Evolutionary conservation across 2,888 invertebrate genomes (phyloP).

Genomic region (Hipparchia sbordonii): DNA sequence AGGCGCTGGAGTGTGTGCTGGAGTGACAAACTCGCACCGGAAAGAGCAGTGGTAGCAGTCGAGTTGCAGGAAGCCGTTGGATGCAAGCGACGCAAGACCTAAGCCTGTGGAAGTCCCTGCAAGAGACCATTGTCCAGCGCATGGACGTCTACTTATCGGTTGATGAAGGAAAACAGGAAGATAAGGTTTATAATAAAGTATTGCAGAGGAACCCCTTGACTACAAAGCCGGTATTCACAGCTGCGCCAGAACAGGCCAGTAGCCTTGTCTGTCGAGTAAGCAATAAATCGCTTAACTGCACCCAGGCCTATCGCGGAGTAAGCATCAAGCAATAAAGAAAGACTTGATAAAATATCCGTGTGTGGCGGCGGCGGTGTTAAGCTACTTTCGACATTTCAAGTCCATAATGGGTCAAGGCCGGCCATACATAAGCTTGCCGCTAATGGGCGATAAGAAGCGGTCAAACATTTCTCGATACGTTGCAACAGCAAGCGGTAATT

Average conservation of each 20-base stretch:
- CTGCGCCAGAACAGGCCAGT: neutral
- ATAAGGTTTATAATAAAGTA: too few species aligned
- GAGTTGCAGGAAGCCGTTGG: too few species aligned
- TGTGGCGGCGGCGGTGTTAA: conserved; percentile 7
- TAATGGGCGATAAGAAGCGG: conserved; percentile 37
- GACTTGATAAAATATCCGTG: neutral
- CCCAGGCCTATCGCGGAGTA: neutral
- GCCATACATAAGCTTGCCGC: conserved; percentile 29
- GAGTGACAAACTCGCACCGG: too few species aligned
- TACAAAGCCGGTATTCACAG: neutral
- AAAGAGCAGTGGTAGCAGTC: too few species aligned
- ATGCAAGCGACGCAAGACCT: too few species aligned
- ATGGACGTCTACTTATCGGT: too few species aligned
- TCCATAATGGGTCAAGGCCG: conserved; percentile 32
- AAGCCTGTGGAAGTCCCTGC: too few species aligned
- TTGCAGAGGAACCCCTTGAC: neutral
- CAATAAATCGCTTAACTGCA: conserved; percentile 1
- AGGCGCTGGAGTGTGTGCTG: too few species aligned
- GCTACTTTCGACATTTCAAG: conserved; percentile 18
- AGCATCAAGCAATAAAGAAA: conserved; percentile 1
- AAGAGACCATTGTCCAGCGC: too few species aligned
- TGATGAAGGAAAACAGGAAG: too few species aligned
- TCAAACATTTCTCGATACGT: conserved; percentile 34
- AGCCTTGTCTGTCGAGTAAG: neutral
- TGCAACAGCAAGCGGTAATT: conserved; percentile 31